A percentile compares a stretch with the other conserved stretches of the same genome.
Conservation (phyloP, 2,113 vertebrate species). For the Gyps fulvus region DNA sequence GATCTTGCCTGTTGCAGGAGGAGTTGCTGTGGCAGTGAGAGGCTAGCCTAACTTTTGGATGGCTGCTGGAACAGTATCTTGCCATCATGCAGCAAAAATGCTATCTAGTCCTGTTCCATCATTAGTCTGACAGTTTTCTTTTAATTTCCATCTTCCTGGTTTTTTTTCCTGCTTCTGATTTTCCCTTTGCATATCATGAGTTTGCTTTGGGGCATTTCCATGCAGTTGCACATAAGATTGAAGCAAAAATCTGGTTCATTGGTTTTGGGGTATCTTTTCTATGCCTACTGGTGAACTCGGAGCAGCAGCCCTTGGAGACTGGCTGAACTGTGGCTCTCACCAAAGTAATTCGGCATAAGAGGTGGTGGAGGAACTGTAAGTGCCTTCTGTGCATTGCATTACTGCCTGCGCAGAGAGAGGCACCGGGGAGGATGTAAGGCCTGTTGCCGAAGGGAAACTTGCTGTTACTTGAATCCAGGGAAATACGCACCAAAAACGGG, state of each 20-base stretch:
- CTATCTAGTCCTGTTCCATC: background rate
- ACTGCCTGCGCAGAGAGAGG: background rate
- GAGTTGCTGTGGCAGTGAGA: background rate
- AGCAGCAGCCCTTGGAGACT: background rate
- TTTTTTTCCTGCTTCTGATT: background rate
- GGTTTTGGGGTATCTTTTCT: background rate
- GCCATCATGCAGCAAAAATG: background rate
- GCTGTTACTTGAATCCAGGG: background rate
- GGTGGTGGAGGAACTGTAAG: fast-evolving
- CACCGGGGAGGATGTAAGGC: background rate
- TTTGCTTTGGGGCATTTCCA: background rate
- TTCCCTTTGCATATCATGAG: background rate
- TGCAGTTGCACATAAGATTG: background rate
- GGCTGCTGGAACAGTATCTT: background rate
- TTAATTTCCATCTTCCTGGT: background rate
- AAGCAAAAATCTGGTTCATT: background rate
- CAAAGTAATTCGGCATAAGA: fast-evolving
- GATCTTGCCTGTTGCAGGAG: background rate
- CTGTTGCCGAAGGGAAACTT: background rate
- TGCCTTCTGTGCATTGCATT: background rate
- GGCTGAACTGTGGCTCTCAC: background rate
- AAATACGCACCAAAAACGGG: background rate
- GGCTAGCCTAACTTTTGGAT: background rate
- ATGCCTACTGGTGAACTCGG: background rate
- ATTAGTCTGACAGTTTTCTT: background rate